These are phyloP conservation scores for Gadus chalcogrammus DNA, from an alignment of 2,113 vertebrate species.

Conservation along the genomic window DNA sequence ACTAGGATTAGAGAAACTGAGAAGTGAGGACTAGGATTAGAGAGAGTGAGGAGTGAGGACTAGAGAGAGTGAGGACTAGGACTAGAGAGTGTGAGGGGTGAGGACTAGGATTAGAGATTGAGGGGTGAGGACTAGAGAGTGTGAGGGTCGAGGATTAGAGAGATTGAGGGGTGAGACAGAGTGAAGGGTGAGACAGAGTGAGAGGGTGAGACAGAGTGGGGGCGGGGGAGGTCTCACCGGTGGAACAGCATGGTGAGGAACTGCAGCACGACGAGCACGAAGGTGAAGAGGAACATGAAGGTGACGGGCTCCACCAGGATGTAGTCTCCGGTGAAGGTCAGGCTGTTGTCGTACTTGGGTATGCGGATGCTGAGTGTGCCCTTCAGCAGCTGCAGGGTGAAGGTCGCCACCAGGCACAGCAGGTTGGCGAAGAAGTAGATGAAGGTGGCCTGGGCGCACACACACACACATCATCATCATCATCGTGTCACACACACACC, in stretches of 20 bases:
- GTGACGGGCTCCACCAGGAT: constrained; percentile 38
- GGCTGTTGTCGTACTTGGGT: constrained; percentile 21
- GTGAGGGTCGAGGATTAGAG: too few relatives aligned
- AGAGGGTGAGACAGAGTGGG: not conserved
- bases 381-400: constrained; percentile 53
- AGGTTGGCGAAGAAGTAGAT: constrained; percentile 63
- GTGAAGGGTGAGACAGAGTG: not conserved
- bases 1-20: too few relatives aligned
- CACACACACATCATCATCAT: too few relatives aligned
- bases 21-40: too few relatives aligned
- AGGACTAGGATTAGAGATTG: too few relatives aligned
- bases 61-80: too few relatives aligned
- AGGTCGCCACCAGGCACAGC: constrained; percentile 66
- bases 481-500: too few relatives aligned
- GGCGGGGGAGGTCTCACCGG: constrained; percentile 51
- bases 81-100: too few relatives aligned
- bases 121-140: too few relatives aligned
- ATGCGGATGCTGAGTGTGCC: constrained; percentile 26
- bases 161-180: too few relatives aligned
- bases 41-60: too few relatives aligned
- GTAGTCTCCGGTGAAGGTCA: accelerated
- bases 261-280: constrained; percentile 45
- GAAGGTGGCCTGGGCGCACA: constrained; percentile 46
- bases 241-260: constrained; percentile 58
- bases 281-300: constrained; percentile 63